Evolutionary conservation across 2,888 invertebrate species (phyloP).

Genomic region (Micoletzkya japonica): DNA sequence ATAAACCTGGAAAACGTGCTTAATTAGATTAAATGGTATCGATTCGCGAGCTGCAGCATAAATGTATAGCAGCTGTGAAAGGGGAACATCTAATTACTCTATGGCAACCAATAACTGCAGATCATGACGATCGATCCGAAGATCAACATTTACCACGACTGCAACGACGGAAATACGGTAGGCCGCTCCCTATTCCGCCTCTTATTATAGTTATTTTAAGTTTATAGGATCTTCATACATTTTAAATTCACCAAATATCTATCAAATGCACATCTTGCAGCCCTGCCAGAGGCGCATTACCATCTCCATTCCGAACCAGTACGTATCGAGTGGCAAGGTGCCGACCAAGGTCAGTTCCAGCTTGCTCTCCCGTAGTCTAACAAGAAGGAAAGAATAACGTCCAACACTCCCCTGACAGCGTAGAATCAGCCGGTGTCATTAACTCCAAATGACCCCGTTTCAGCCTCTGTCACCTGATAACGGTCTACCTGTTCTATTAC

Average conservation of each 20-base stretch:
- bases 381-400: neutral
- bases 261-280: constrained; percentile 10
- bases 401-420: too few relatives aligned
- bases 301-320: constrained; percentile 32
- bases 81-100: too few relatives aligned
- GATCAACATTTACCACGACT: constrained; percentile 35
- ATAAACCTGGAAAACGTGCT: too few relatives aligned
- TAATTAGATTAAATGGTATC: too few relatives aligned
- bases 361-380: neutral
- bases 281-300: constrained; percentile 42
- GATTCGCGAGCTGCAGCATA: too few relatives aligned
- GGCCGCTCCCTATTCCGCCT: neutral
- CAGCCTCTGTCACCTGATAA: too few relatives aligned
- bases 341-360: constrained; percentile 18
- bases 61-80: too few relatives aligned
- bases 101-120: constrained; percentile 1
- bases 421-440: too few relatives aligned
- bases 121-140: constrained; percentile 33
- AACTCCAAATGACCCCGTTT: too few relatives aligned
- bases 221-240: neutral
- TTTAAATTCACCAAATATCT: neutral
- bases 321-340: constrained; percentile 31
- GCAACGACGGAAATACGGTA: constrained; percentile 30
- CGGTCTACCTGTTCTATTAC: neutral
- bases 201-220: neutral